Evolutionary conservation across 2,888 invertebrate species (phyloP).

Genomic region (Lomographa bimaculata): DNA sequence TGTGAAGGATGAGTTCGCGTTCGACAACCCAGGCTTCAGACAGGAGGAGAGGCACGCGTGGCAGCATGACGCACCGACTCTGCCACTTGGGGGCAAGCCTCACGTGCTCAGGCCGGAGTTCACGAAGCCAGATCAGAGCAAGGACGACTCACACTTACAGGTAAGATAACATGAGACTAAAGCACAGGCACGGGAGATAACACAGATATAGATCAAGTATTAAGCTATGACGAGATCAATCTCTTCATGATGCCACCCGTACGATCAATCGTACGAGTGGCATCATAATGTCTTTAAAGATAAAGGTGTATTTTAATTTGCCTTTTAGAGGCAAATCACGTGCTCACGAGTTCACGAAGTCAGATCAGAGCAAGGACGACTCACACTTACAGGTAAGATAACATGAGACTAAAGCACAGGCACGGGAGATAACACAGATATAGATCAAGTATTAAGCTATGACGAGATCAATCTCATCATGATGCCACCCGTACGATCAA

Average conservation of each 20-base stretch:
- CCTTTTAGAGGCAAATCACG: constrained; percentile 67
- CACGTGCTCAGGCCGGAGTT: constrained; percentile 71
- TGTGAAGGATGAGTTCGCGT: constrained; percentile 90
- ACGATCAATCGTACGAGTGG: too few species aligned
- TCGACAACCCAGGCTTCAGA: constrained; percentile 91
- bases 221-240: too few species aligned
- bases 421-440: too few species aligned
- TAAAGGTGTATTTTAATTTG: constrained; percentile 68
- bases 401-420: too few species aligned
- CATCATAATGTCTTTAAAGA: constrained; percentile 76
- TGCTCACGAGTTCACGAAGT: constrained; percentile 69
- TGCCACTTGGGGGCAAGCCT: constrained; percentile 67
- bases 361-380: constrained; percentile 73
- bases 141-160: constrained; percentile 70
- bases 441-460: too few species aligned
- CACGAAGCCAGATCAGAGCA: constrained; percentile 69
- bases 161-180: constrained; percentile 46
- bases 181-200: too few species aligned
- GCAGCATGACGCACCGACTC: constrained; percentile 74
- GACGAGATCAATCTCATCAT: too few species aligned
- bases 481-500: too few species aligned
- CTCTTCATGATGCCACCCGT: too few species aligned
- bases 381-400: constrained; percentile 61
- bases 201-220: too few species aligned
- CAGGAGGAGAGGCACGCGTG: constrained; percentile 70